Conservation (phyloP, 2,797 vertebrate species). For the Echeneis naucrates region DNA sequence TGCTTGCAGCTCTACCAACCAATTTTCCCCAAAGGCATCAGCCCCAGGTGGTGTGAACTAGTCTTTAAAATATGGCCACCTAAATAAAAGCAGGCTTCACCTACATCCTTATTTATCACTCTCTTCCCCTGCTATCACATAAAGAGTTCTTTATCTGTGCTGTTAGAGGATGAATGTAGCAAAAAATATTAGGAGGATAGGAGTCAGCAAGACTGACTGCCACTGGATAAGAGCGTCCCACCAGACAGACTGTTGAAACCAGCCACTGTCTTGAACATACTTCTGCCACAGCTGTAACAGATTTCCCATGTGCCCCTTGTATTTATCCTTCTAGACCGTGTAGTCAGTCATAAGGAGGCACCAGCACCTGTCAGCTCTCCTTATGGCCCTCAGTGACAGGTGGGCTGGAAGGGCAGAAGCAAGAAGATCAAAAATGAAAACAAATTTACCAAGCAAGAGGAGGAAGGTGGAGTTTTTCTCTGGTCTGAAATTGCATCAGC, state of each 20-base stretch:
- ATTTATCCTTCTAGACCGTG: slow-evolving; percentile 34
- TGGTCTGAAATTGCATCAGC: slow-evolving; percentile 16
- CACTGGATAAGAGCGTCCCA: slow-evolving; percentile 21
- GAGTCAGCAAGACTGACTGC: slow-evolving; percentile 2
- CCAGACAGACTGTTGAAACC: slow-evolving; percentile 54
- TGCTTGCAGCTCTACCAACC: slow-evolving; percentile 8
- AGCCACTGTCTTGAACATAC: slow-evolving; percentile 45
- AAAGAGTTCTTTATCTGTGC: background rate
- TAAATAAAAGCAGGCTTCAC: slow-evolving; percentile 4
- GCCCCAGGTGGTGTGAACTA: slow-evolving; percentile 6
- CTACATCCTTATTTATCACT: background rate
- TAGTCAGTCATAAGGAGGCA: slow-evolving; percentile 38
- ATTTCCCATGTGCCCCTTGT: slow-evolving; percentile 67
- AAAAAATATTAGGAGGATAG: slow-evolving; percentile 8
- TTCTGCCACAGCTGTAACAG: slow-evolving; percentile 47
- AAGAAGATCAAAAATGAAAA: slow-evolving; percentile 18
- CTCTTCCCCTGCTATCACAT: background rate
- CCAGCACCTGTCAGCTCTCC: slow-evolving; percentile 51
- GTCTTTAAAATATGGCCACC: slow-evolving; percentile 33
- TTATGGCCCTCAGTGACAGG: slow-evolving; percentile 49
- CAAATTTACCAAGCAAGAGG: slow-evolving; percentile 26
- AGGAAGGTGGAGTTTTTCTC: slow-evolving; percentile 13
- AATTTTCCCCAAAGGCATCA: slow-evolving; percentile 1
- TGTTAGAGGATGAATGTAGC: background rate
- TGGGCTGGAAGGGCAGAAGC: slow-evolving; percentile 31